Evolutionary conservation across 2,888 invertebrate species (phyloP), one percentile per base, ranked within the genome.

Genomic region (Ferdinandea cuprea): DNA sequence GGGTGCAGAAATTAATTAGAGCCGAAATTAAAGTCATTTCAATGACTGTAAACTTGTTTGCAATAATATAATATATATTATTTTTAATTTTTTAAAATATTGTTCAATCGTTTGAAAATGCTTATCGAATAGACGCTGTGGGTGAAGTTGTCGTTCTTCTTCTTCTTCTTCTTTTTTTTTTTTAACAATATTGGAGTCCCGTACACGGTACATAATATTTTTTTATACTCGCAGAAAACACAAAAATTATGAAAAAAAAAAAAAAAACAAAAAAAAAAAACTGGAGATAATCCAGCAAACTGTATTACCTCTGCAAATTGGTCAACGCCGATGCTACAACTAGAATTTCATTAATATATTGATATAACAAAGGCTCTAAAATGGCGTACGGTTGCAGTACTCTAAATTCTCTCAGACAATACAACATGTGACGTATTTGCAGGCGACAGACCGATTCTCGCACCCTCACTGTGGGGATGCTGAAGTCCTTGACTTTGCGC

Each of bases 301-400:
- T 48, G 42, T 83, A 78, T 83, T 89, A 89, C 46, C 89, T 89
- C 76, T 90, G 90, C 50, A 91, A 85, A 87, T 91, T 91, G 19
- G 87, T 89, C 3, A 91, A 85, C 2, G 89, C 91, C 13, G 89
- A 89, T 8, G 88, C 88, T 19, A 90, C 88, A 71, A 88, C 86
- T 73, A 91, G 79, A 85, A 90, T 89, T 86, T 91, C 91, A 87
- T 89, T 90, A 2, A 91, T 86, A 85, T 90, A 89, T 50, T 88
- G 87, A 85, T 89, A 87, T 32, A 90, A 76, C 50, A 89, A 80
- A 13, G 87, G 86, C 74, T 91, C 88, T 54, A 89, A 86, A 74
- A 90, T 86, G 32, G 89, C 87, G 68, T 88, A 87, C 19, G 90
- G 88, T 59, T 89, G 89, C 9, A 91, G 85, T 42, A 91, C 86